Conservation (phyloP, 2,113 vertebrate species). For the Bufo bufo region DNA sequence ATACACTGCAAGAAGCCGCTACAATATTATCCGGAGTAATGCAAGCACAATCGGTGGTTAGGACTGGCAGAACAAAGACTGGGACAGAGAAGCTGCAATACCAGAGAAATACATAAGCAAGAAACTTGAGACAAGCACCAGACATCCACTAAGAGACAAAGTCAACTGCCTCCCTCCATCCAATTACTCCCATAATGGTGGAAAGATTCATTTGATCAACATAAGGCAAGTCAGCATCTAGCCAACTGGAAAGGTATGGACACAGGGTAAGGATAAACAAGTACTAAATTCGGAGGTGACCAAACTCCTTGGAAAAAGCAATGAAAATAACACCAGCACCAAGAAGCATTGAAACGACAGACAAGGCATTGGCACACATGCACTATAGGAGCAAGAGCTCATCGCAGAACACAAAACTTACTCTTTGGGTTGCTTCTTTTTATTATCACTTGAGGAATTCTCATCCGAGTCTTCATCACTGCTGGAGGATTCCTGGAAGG, state of each 20-base stretch:
- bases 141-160: neutral
- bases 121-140: neutral
- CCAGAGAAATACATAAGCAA: constrained; percentile 3
- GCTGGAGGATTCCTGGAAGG: constrained; percentile 86
- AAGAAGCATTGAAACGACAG: constrained; percentile 41
- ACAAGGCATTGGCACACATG: constrained; percentile 19
- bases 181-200: neutral
- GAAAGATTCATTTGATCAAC: neutral
- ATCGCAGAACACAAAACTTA: neutral
- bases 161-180: neutral
- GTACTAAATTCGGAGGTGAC: neutral
- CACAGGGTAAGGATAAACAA: neutral
- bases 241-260: neutral
- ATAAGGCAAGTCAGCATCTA: neutral
- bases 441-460: constrained; percentile 76
- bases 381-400: neutral
- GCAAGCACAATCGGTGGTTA: constrained; percentile 24
- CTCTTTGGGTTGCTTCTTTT: constrained; percentile 80
- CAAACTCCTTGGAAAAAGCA: constrained; percentile 18
- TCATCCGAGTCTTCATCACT: constrained; percentile 85
- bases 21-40: neutral
- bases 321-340: constrained; percentile 55
- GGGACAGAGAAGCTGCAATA: constrained; percentile 17
- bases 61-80: constrained; percentile 22
- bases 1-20: constrained; percentile 21